These are phyloP conservation scores for Monochamus alternatus DNA, from an alignment of 2,888 invertebrate genomes.

Conservation along the genomic window DNA sequence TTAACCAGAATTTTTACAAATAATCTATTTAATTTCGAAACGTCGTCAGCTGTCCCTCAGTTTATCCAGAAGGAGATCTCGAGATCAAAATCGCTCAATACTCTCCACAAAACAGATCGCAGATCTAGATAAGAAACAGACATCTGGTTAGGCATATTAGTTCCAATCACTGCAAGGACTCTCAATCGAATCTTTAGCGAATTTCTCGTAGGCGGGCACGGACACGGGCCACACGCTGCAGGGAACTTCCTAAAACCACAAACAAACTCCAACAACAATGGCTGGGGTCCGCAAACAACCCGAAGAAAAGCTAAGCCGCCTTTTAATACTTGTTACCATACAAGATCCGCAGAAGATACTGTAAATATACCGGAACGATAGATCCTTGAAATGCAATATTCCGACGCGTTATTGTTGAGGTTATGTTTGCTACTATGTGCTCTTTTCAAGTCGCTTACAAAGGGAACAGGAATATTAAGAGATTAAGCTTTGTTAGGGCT, in stretches of 20 bases:
- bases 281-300: conserved; percentile 52
- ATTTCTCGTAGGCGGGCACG: conserved; percentile 26
- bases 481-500: conserved; percentile 50
- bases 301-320: conserved; percentile 61
- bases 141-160: conserved; percentile 31
- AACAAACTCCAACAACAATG: conserved; percentile 63
- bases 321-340: conserved; percentile 64
- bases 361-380: conserved; percentile 67
- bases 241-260: conserved; percentile 63
- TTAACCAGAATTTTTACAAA: neutral
- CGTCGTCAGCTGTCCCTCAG: conserved; percentile 14
- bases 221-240: conserved; percentile 65
- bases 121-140: conserved; percentile 23
- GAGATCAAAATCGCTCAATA: neutral
- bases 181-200: conserved; percentile 22
- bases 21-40: neutral
- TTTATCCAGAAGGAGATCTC: conserved; percentile 8
- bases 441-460: conserved; percentile 67
- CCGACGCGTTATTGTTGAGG: conserved; percentile 59
- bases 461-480: conserved; percentile 63
- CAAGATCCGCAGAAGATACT: conserved; percentile 67
- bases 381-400: conserved; percentile 67
- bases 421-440: conserved; percentile 59
- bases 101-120: conserved; percentile 20
- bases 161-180: conserved; percentile 25